Evolutionary conservation across 2,888 invertebrate genomes (phyloP).

Genomic region (Phortica okadai): DNA sequence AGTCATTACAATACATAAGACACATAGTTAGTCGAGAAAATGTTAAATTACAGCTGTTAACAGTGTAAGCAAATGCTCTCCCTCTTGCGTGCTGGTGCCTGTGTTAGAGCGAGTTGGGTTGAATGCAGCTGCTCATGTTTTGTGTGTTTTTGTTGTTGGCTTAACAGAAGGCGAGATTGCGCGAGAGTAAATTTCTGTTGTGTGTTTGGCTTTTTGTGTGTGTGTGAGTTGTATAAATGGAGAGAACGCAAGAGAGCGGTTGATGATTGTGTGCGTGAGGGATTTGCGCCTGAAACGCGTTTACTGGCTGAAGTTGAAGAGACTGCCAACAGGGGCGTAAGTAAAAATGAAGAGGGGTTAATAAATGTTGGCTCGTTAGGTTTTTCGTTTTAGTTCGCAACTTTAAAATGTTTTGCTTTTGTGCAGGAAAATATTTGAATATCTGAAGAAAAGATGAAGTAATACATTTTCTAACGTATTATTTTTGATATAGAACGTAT

Average conservation of each 20-base stretch:
- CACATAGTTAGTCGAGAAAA: background rate
- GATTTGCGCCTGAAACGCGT: background rate
- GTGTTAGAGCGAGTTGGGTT: background rate
- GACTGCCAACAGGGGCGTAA: background rate
- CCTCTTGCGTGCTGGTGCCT: background rate
- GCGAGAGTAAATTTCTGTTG: no score
- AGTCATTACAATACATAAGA: no score
- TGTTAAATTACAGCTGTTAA: background rate
- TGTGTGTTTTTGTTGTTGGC: background rate
- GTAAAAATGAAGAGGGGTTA: background rate
- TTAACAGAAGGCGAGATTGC: background rate
- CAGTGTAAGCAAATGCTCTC: background rate
- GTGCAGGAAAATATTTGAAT: no score
- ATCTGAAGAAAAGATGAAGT: no score
- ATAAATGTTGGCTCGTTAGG: background rate
- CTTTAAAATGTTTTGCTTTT: no score
- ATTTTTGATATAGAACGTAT: no score
- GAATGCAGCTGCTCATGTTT: slow-evolving; percentile 7
- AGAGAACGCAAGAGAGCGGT: no score
- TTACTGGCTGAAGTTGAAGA: background rate
- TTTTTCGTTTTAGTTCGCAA: background rate
- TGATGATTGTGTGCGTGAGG: background rate
- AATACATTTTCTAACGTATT: no score
- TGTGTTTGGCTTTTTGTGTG: no score
- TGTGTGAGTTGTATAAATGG: no score